Evolutionary conservation across 64 coral and sea anemone species (phyloP).

Genomic region (Dendronephthya gigantea): DNA sequence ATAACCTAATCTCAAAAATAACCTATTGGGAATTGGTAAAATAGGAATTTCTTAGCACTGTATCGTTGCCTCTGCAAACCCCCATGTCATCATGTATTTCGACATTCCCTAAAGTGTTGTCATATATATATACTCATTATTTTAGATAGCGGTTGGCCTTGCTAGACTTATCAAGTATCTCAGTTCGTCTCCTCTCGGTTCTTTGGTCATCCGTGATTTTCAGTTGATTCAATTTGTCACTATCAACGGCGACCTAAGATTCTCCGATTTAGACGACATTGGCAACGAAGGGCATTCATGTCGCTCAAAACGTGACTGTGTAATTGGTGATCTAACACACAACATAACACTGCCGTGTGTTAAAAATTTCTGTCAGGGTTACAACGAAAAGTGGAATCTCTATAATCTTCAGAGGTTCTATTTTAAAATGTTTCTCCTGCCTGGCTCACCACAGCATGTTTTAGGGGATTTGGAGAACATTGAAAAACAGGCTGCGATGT

Average conservation of each 20-base stretch:
- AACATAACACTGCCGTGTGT: slow-evolving; percentile 57
- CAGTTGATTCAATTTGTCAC: slow-evolving; percentile 65
- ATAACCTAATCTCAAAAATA: no score
- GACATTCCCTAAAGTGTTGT: not conserved
- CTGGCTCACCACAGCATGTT: slow-evolving; percentile 43
- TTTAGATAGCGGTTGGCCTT: slow-evolving; percentile 70
- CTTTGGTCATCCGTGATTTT: slow-evolving; percentile 75
- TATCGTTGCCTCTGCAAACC: not conserved
- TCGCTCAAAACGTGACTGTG: slow-evolving; percentile 34
- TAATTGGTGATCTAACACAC: slow-evolving; percentile 33
- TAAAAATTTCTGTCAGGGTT: slow-evolving; percentile 28
- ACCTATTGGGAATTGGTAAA: no score
- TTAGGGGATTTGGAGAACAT: not conserved
- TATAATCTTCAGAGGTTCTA: slow-evolving; percentile 44
- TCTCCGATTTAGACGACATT: slow-evolving; percentile 84
- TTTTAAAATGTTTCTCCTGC: slow-evolving; percentile 56
- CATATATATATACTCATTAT: not conserved
- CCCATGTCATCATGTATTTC: not conserved
- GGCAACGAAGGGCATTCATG: slow-evolving; percentile 69
- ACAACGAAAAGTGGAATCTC: slow-evolving; percentile 46
- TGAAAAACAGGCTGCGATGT: not conserved
- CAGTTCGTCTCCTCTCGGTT: slow-evolving; percentile 54
- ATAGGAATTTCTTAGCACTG: not conserved
- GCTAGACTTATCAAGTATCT: slow-evolving; percentile 53
- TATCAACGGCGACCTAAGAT: slow-evolving; percentile 61